Evolutionary conservation across 2,113 vertebrate genomes (phyloP).

Genomic region (Speoplatyrhinus poulsoni): DNA sequence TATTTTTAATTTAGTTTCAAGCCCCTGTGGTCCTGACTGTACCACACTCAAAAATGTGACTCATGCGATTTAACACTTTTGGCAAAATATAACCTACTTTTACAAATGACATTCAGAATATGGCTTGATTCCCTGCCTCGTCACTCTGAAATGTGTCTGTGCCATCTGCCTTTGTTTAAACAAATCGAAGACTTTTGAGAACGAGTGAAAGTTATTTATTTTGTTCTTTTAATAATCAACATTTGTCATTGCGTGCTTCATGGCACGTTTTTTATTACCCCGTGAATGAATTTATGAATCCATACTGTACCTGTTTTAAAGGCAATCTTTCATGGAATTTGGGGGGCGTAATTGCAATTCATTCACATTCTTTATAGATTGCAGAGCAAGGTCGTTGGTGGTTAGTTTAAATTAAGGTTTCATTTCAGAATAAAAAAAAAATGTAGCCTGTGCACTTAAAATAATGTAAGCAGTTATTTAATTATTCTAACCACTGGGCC

Average conservation of each 20-base stretch:
- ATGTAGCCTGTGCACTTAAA: not conserved
- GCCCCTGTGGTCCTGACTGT: not conserved
- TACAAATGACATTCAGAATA: not conserved
- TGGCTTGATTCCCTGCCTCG: not conserved
- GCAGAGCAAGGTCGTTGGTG: constrained; percentile 21
- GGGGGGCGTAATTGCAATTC: constrained; percentile 10
- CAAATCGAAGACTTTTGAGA: too few relatives aligned
- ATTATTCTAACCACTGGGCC: too few relatives aligned
- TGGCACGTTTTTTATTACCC: constrained; percentile 29
- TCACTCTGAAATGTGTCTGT: not conserved
- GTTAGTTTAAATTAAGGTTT: constrained; percentile 5
- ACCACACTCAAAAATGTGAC: not conserved
- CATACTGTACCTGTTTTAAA: constrained; percentile 18
- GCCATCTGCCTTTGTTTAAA: too few relatives aligned
- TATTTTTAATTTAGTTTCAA: not conserved
- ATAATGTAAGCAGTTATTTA: too few relatives aligned
- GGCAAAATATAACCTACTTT: not conserved
- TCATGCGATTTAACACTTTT: not conserved
- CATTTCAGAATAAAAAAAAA: not conserved
- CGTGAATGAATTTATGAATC: constrained; percentile 36
- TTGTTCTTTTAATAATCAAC: constrained; percentile 24
- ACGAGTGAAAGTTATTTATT: not conserved
- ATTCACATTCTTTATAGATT: constrained; percentile 27
- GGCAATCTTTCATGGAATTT: constrained; percentile 6
- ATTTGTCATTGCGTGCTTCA: constrained; percentile 52